A percentile compares a stretch with the other conserved stretches of the same genome.
Conservation (phyloP, 2,888 invertebrate genomes). For the Stenchaetothrips biformis region DNA sequence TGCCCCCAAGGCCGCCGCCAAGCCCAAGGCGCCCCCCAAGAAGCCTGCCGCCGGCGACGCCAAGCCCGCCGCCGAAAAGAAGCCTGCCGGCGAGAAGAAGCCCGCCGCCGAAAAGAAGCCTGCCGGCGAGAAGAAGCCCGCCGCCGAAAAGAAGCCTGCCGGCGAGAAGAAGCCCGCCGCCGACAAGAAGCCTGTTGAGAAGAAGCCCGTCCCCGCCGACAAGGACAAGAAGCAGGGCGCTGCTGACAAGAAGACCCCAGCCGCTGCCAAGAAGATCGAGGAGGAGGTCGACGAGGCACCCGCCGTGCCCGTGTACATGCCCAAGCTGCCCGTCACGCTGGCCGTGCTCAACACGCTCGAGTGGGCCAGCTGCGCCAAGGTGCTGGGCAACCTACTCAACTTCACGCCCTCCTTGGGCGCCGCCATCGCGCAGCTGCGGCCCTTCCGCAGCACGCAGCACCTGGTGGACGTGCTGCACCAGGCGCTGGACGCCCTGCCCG, state of each 20-base stretch:
- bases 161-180: not conserved
- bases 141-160: not conserved
- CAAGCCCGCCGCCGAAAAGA: not conserved
- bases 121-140: not conserved
- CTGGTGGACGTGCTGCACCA: slow-evolving; percentile 1
- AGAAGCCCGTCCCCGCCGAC: not conserved
- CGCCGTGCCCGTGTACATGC: not conserved
- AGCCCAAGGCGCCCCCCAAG: slow-evolving; percentile 2
- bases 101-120: not conserved
- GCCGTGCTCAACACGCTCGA: not conserved
- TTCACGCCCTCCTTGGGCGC: slow-evolving; percentile 5
- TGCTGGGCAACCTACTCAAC: not conserved
- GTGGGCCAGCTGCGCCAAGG: slow-evolving; percentile 16
- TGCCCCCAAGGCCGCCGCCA: not conserved
- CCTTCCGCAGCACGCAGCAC: not conserved
- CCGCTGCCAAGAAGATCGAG: not conserved
- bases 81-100: not conserved
- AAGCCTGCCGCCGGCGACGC: not conserved
- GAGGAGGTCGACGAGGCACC: slow-evolving; percentile 1
- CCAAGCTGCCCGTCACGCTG: slow-evolving; percentile 2
- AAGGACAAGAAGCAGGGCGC: not conserved
- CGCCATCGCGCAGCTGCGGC: not conserved
- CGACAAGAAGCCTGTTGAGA: not conserved
- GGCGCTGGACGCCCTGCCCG: not conserved
- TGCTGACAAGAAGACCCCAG: too few relatives aligned